These are phyloP conservation scores for Mohoua ochrocephala DNA, from an alignment of 2,113 vertebrate genomes.

Conservation along the genomic window DNA sequence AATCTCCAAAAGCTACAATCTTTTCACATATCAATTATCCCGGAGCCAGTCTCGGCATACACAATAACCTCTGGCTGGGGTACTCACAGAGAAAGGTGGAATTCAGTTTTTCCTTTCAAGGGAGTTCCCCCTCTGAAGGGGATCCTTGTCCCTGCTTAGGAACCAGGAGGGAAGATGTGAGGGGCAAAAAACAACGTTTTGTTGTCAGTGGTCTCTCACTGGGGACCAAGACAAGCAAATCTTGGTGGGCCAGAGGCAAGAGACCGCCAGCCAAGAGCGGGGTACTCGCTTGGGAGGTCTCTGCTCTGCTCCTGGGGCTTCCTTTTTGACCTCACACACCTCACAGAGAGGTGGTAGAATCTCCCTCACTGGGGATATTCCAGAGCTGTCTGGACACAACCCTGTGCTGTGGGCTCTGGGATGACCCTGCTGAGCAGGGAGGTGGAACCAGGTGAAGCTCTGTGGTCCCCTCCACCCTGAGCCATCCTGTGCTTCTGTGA, in stretches of 20 bases:
- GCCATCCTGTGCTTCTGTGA: background rate
- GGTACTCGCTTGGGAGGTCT: background rate
- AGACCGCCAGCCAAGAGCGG: fast-evolving
- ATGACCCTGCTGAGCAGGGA: background rate
- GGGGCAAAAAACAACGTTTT: background rate
- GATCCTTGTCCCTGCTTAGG: background rate
- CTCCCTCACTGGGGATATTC: background rate
- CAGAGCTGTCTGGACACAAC: background rate
- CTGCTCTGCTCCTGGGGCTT: background rate
- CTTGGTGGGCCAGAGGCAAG: background rate
- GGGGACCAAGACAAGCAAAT: background rate
- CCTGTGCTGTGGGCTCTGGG: background rate
- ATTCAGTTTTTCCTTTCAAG: background rate
- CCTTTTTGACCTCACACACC: background rate
- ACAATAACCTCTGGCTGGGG: background rate
- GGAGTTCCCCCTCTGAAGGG: background rate
- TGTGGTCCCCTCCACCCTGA: background rate
- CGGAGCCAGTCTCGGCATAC: background rate
- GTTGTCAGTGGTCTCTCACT: background rate
- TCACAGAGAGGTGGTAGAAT: background rate
- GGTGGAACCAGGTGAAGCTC: background rate
- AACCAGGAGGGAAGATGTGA: background rate
- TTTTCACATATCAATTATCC: background rate
- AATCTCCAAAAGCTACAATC: fast-evolving
- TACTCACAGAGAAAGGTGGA: background rate